Conservation (phyloP, 2,888 invertebrate genomes). For the Coleophora deauratella region DNA sequence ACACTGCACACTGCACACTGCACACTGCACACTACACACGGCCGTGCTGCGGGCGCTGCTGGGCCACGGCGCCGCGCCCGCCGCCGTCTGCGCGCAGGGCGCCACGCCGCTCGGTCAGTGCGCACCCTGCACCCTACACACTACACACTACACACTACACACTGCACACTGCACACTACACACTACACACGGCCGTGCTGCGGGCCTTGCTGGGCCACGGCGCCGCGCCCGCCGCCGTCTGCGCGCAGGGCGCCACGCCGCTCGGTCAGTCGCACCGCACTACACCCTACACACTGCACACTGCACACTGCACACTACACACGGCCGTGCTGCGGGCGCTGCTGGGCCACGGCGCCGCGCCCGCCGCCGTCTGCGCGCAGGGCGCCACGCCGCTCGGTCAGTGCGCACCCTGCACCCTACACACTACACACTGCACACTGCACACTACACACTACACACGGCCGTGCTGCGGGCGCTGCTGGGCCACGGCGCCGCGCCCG, state of each 20-base stretch:
- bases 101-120: constrained; percentile 88
- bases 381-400: too few species aligned
- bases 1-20: too few species aligned
- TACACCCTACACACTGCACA: neutral
- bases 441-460: constrained; percentile 98
- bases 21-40: constrained; percentile 74
- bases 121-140: too few species aligned
- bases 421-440: constrained; percentile 94
- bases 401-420: constrained; percentile 85
- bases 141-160: too few species aligned
- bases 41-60: constrained; percentile 87
- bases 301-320: neutral
- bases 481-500: too few species aligned
- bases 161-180: constrained; percentile 97
- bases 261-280: constrained; percentile 66
- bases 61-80: constrained; percentile 85
- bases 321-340: too few species aligned
- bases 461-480: too few species aligned
- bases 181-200: constrained; percentile 91
- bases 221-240: constrained; percentile 90
- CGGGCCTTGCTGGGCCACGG: constrained; percentile 85
- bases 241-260: constrained; percentile 96
- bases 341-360: too few species aligned
- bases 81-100: constrained; percentile 95
- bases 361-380: too few species aligned